These are phyloP conservation scores for Dryobates pubescens DNA, from an alignment of 2,797 vertebrate genomes.

Conservation along the genomic window DNA sequence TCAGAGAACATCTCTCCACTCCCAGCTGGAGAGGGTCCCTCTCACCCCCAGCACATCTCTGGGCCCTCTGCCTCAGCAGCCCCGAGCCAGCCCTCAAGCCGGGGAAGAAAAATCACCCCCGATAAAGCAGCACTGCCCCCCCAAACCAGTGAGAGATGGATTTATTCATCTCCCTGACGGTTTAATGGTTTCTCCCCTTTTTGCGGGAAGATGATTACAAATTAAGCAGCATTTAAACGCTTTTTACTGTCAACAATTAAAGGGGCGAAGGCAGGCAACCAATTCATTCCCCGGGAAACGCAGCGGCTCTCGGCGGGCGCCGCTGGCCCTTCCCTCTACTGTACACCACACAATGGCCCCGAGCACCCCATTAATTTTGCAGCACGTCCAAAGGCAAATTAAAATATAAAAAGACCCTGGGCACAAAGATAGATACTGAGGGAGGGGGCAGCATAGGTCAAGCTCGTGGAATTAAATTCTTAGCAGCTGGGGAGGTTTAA, in stretches of 20 bases:
- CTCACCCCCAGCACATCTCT: not conserved
- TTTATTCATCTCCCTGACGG: slow-evolving; percentile 78
- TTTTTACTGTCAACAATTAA: slow-evolving; percentile 85
- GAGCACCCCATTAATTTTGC: slow-evolving; percentile 66
- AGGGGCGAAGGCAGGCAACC: slow-evolving; percentile 63
- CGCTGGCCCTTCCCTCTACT: slow-evolving; percentile 71
- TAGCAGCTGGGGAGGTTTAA: slow-evolving; percentile 34
- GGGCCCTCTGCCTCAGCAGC: not conserved
- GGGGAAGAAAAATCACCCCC: slow-evolving; percentile 59
- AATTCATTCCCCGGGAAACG: slow-evolving; percentile 86
- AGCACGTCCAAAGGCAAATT: slow-evolving; percentile 78
- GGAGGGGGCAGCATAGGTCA: slow-evolving; percentile 55
- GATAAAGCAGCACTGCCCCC: slow-evolving; percentile 46
- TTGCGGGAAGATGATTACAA: slow-evolving; percentile 82
- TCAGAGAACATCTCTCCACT: accelerated
- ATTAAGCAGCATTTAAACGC: slow-evolving; percentile 83
- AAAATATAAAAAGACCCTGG: slow-evolving; percentile 76
- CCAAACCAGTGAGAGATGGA: slow-evolving; percentile 49
- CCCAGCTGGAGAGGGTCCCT: not conserved
- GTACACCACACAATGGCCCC: slow-evolving; percentile 72
- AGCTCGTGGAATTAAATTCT: slow-evolving; percentile 60
- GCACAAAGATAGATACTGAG: slow-evolving; percentile 68
- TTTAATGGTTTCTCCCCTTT: slow-evolving; percentile 79
- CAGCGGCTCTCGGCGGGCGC: slow-evolving; percentile 66
- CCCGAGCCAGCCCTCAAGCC: not conserved